Evolutionary conservation across 1,140 invertebrate genomes (phyloP).

Genomic region (Hypsibius dujardini): DNA sequence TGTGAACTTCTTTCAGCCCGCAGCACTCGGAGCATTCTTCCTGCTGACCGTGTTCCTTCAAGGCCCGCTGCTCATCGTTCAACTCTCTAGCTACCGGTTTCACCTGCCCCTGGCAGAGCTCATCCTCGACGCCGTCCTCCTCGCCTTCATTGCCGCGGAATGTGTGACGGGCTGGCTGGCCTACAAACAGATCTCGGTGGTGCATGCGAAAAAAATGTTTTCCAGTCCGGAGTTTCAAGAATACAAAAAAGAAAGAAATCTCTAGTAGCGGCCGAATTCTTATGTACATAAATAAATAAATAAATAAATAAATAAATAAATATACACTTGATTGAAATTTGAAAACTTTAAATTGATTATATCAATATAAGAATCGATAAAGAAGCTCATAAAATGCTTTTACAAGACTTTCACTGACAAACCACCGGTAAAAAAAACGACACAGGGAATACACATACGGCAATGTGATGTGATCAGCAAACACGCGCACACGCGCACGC

Average conservation of each 20-base stretch:
- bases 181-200: slow-evolving; percentile 1
- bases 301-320: not conserved
- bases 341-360: not conserved
- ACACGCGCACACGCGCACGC: not conserved
- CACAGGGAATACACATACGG: no score
- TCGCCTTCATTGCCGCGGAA: not conserved
- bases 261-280: not conserved
- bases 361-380: not conserved
- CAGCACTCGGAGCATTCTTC: not conserved
- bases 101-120: not conserved
- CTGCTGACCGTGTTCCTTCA: not conserved
- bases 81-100: not conserved
- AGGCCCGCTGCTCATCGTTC: not conserved
- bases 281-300: not conserved
- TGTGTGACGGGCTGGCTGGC: not conserved
- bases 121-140: not conserved
- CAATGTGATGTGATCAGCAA: no score
- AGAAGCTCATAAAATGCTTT: not conserved
- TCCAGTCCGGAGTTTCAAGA: no score
- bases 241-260: no score
- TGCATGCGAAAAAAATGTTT: not conserved
- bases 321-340: not conserved
- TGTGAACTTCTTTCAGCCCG: not conserved
- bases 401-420: no score
- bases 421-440: no score